A percentile compares a stretch with the other conserved stretches of the same genome.
These are phyloP conservation scores for Carettochelys insculpta DNA, from an alignment of 2,113 vertebrate species.

Conservation along the genomic window DNA sequence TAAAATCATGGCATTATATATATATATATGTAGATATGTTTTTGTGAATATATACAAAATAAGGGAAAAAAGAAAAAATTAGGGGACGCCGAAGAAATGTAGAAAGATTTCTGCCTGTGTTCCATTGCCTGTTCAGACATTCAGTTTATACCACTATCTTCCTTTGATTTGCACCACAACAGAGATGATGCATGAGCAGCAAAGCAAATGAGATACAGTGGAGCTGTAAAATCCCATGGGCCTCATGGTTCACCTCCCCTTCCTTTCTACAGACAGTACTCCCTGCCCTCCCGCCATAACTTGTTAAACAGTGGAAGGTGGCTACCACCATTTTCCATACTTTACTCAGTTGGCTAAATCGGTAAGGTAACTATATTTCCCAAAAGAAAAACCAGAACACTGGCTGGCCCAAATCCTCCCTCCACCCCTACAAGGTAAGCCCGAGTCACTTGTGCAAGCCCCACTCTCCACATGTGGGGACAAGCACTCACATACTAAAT, in stretches of 20 bases:
- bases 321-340: not conserved
- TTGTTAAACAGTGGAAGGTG: not conserved
- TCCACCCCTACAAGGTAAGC: no score
- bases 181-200: not conserved
- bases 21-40: no score
- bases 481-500: no score
- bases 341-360: not conserved
- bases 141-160: not conserved
- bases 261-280: not conserved
- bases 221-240: not conserved
- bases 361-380: no score
- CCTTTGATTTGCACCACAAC: not conserved
- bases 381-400: no score
- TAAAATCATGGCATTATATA: not conserved
- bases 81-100: not conserved
- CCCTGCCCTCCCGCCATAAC: not conserved
- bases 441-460: no score
- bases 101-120: not conserved
- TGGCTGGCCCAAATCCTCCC: no score
- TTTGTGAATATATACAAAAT: not conserved
- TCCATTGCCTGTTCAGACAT: not conserved
- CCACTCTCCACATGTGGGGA: no score
- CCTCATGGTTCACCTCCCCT: no score
- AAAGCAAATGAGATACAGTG: not conserved
- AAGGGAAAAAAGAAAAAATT: not conserved